Evolutionary conservation across 2,797 vertebrate genomes (phyloP), one percentile per base, ranked within the genome.

Genomic region (Pipistrellus nathusii): DNA sequence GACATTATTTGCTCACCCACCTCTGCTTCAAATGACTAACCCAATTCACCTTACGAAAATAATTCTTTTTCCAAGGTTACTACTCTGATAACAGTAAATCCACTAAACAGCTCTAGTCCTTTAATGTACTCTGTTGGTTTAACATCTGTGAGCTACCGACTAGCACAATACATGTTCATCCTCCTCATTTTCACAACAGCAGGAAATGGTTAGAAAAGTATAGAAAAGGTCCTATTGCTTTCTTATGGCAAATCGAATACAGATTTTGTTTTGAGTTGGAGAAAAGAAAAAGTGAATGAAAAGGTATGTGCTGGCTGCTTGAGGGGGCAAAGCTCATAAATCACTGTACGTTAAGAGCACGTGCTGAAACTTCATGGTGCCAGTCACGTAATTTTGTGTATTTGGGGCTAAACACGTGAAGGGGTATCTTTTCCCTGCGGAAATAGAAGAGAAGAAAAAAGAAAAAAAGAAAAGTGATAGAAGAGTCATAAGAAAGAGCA

Each of bases 301-400:
- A 98, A 97, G 93, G 64, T 96, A 96, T 94, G 80, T 95, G 94
- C 88, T 93, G 92, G 88, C 92, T 97, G 93, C 95, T 96, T 93
- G 77, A 25, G 94, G 93, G 95, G 35, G 73, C 93, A 97, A 98
- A 95, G 94, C 94, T 98, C 85, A 90, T 85, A 95, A 96, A 98
- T 98, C 98, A 99, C 98, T 99, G 97, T 90, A 99, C 99, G 85
- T 99, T 99, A 97, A 99, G 99, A 97, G 99, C 98, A 97, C 99
- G 98, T 95, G 99, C 99, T 97, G 99, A 99, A 97, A 99, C 99
- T 77, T 98, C 99, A 83, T 99, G 99, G 98, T 99, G 99, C 99
- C 99, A 99, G 97, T 99, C 99, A 98, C 99, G 99, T 98, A 99
- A 99, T 98, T 99, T 99, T 98, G 99, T 99, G 96, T 99, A 99